A percentile compares a stretch with the other conserved stretches of the same genome.
These are phyloP conservation scores for Drosophila paucipuncta DNA, from an alignment of 2,888 invertebrate genomes.

Conservation along the genomic window DNA sequence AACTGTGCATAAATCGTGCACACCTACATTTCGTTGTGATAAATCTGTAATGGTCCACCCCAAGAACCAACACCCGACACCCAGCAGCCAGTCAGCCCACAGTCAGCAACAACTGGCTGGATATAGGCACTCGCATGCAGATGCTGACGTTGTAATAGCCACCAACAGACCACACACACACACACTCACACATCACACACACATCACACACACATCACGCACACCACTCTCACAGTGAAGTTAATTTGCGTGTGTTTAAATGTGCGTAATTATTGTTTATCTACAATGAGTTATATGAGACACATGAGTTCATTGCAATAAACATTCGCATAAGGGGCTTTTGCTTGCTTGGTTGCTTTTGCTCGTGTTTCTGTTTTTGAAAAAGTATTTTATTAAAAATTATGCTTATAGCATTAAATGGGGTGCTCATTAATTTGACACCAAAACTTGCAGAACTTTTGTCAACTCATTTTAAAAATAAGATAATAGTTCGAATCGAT, in stretches of 20 bases:
- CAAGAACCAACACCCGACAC: background rate
- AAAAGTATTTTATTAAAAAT: slow-evolving; percentile 6
- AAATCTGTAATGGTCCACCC: slow-evolving; percentile 74
- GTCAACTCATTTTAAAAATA: background rate
- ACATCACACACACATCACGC: background rate
- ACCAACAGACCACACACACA: slow-evolving; percentile 30
- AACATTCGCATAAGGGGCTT: slow-evolving; percentile 36
- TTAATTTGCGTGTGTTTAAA: slow-evolving; percentile 76
- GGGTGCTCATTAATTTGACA: background rate
- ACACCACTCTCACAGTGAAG: slow-evolving; percentile 37
- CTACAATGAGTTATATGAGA: slow-evolving; percentile 51
- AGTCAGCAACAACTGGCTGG: slow-evolving; percentile 5
- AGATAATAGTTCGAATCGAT: background rate
- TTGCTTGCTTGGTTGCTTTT: background rate
- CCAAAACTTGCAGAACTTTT: background rate
- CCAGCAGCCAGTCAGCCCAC: slow-evolving; percentile 1
- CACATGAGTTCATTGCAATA: slow-evolving; percentile 45
- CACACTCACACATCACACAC: slow-evolving; percentile 14
- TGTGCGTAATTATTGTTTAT: slow-evolving; percentile 78
- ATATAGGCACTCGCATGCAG: slow-evolving; percentile 31
- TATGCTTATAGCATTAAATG: background rate
- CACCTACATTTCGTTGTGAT: slow-evolving; percentile 76
- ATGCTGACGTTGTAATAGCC: slow-evolving; percentile 23
- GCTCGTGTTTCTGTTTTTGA: slow-evolving; percentile 2
- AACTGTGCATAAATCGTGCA: slow-evolving; percentile 77